Evolutionary conservation across 2,797 vertebrate genomes (phyloP).

Genomic region (Nannoperca obscura): DNA sequence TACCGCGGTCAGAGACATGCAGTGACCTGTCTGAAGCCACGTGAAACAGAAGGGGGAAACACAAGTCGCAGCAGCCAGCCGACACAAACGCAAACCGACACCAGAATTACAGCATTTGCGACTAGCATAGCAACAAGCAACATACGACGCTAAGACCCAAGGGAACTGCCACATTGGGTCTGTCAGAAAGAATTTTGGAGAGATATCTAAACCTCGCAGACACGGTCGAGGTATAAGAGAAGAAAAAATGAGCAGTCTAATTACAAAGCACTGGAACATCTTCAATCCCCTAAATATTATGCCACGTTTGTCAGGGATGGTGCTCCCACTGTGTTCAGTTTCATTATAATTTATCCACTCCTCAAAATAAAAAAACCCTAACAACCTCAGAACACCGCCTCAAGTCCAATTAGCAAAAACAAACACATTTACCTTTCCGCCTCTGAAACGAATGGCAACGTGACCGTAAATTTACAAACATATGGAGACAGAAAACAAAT

Average conservation of each 20-base stretch:
- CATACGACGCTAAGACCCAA: neutral
- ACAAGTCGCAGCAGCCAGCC: neutral
- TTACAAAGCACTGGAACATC: neutral
- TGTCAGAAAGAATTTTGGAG: neutral
- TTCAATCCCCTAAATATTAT: neutral
- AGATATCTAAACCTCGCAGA: slow-evolving; percentile 2
- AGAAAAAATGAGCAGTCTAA: neutral
- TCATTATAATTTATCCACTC: neutral
- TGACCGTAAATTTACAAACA: neutral
- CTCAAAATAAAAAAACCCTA: neutral
- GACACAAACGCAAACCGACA: slow-evolving; percentile 1
- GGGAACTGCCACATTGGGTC: neutral
- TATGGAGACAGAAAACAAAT: neutral
- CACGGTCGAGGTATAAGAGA: neutral
- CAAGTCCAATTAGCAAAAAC: neutral
- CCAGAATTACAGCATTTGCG: neutral
- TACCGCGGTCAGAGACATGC: neutral
- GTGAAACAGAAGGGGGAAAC: neutral
- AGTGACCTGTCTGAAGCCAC: neutral
- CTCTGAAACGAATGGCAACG: neutral
- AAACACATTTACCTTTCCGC: neutral
- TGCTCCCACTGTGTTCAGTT: neutral
- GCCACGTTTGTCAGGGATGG: neutral
- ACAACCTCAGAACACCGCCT: neutral
- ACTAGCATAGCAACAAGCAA: neutral